Evolutionary conservation across 2,113 vertebrate species (phyloP).

Genomic region (Zapornia atra): DNA sequence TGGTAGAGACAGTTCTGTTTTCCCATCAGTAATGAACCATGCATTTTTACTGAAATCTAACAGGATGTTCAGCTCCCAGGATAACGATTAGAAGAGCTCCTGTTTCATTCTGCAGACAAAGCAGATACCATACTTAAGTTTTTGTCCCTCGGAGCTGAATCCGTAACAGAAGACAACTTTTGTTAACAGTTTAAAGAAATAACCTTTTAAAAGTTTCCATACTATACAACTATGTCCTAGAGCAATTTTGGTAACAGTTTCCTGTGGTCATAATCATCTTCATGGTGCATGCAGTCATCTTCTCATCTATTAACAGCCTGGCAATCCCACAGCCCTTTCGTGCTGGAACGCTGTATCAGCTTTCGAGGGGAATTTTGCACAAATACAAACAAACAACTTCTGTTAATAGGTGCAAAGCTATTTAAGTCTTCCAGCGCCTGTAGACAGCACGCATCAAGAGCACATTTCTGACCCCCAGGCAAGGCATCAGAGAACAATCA

Average conservation of each 20-base stretch:
- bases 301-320: conserved; percentile 50
- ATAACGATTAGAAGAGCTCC: conserved; percentile 47
- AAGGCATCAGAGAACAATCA: neutral
- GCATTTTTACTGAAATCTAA: conserved; percentile 55
- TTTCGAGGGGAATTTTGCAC: conserved; percentile 41
- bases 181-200: conserved; percentile 64
- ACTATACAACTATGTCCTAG: neutral
- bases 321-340: conserved; percentile 45
- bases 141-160: conserved; percentile 51
- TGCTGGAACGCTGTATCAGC: conserved; percentile 36
- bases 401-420: neutral
- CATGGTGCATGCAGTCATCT: neutral
- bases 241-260: conserved; percentile 53
- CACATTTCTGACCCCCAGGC: neutral
- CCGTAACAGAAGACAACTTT: conserved; percentile 60
- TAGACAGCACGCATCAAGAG: neutral
- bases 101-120: conserved; percentile 64
- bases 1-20: conserved; percentile 10
- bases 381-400: conserved; percentile 61
- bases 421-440: neutral
- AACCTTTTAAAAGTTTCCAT: conserved; percentile 64
- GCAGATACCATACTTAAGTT: conserved; percentile 35
- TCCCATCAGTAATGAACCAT: conserved; percentile 56
- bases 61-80: conserved; percentile 55
- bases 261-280: conserved; percentile 49